Evolutionary conservation across 2,888 invertebrate species (phyloP), one percentile per base, ranked within the genome.

Genomic region (Calephelis perditalis): DNA sequence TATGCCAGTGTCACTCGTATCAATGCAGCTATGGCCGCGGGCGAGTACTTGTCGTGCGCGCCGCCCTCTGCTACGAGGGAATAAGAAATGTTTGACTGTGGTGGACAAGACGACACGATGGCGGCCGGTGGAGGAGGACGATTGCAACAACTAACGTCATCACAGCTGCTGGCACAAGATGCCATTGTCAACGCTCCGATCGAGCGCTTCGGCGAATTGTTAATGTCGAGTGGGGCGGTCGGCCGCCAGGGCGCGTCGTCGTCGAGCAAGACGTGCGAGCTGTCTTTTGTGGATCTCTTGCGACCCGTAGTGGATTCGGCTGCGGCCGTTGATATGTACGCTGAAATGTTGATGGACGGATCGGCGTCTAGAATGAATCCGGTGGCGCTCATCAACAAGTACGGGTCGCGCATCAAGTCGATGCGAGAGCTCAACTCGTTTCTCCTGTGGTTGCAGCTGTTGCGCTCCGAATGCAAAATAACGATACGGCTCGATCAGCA

Each of bases 151-250:
- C n/a, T 40, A 37, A 12, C 56, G 36, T 40, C 36, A 37, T 56
- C 47, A 47, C 47, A 15, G 8, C 15, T 9, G 15, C 47, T 47
- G 47, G 47, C 56, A 36, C 36, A 56, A 56, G 56, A 56, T 37
- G 56, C 56, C 56, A 56, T 56, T n/a, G 56, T 56, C 12, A 56
- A 56, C 56, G 56, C 56, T n/a, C 56, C 56, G 56, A 56, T 56
- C 36, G 56, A 56, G 56, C 56, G 56, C 40, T 37, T 56, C n/a
- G 56, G 56, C 9, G 56, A 56, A 8, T 56, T 56, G 40, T 36
- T 56, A 56, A 40, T 56, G 56, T 56, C 56, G 37, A 56, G 56
- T 12, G 56, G 56, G n/a, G 56, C 40, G 12, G 40, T 56, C 12
- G 40, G 37, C 40, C 56, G 56, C 12, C 37, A 35, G n/a, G 56